A percentile compares a stretch with the other conserved stretches of the same genome.
These are phyloP conservation scores for Corvus cornix DNA, from an alignment of 2,113 vertebrate species.

Conservation along the genomic window DNA sequence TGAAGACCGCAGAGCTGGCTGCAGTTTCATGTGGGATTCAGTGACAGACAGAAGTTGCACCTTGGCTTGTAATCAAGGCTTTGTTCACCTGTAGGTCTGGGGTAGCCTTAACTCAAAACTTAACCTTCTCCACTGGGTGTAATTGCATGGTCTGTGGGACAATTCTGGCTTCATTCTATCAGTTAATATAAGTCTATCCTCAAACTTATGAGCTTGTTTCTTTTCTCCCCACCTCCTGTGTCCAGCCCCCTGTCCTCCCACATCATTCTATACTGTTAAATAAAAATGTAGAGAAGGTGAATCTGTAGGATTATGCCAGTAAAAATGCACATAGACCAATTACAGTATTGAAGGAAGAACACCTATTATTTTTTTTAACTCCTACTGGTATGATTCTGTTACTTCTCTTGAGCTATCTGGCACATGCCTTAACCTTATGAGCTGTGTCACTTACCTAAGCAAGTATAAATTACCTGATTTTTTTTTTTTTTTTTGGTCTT, in stretches of 20 bases:
- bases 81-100: neutral
- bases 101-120: neutral
- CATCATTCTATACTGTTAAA: neutral
- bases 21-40: neutral
- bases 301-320: neutral
- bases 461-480: neutral
- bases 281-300: neutral
- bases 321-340: neutral
- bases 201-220: neutral
- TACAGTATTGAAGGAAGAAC: neutral
- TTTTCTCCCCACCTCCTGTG: neutral
- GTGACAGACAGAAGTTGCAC: fast-evolving
- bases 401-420: neutral
- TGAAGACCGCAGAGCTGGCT: neutral
- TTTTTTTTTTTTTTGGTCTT: neutral
- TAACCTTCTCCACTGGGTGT: neutral
- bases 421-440: neutral
- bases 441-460: too few relatives aligned
- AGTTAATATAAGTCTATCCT: neutral
- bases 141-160: neutral
- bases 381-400: neutral
- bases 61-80: neutral
- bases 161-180: neutral
- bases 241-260: fast-evolving
- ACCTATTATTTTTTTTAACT: neutral